Evolutionary conservation across 2,888 invertebrate genomes (phyloP).

Genomic region (Serripes groenlandicus): DNA sequence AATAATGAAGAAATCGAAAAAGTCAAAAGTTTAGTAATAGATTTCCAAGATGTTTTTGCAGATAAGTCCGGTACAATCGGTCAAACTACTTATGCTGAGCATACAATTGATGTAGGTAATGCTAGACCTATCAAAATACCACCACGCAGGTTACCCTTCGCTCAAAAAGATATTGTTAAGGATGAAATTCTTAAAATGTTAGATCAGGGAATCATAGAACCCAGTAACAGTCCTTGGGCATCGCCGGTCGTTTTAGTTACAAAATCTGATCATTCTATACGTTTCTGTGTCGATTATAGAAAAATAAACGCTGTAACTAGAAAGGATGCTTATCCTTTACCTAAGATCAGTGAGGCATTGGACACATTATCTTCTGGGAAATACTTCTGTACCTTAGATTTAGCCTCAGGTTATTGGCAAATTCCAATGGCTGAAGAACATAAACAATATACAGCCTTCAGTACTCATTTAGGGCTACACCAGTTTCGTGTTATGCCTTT

Average conservation of each 20-base stretch:
- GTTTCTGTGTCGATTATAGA: slow-evolving; percentile 2
- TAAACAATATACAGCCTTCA: background rate
- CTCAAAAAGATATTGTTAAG: background rate
- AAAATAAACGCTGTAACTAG: slow-evolving; percentile 40
- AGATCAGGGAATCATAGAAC: background rate
- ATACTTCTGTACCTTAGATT: background rate
- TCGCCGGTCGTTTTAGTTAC: background rate
- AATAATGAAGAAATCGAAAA: background rate
- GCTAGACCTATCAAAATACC: slow-evolving; percentile 3
- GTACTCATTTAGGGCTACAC: slow-evolving; percentile 31
- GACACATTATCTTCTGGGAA: background rate
- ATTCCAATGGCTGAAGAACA: background rate
- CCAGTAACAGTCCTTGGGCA: slow-evolving; percentile 3
- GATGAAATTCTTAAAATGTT: background rate
- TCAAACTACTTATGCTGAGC: slow-evolving; percentile 10
- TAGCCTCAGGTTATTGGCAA: slow-evolving; percentile 11
- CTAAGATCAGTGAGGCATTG: background rate
- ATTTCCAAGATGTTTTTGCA: background rate
- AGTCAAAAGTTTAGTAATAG: background rate
- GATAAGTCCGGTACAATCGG: slow-evolving; percentile 1
- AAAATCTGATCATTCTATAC: background rate
- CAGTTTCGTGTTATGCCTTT: background rate
- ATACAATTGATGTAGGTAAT: slow-evolving; percentile 8
- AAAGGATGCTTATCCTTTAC: background rate
- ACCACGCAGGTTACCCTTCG: slow-evolving; percentile 4